Evolutionary conservation across 2,888 invertebrate genomes (phyloP), one percentile per base, ranked within the genome.

Genomic region (Lamellibrachia satsuma): DNA sequence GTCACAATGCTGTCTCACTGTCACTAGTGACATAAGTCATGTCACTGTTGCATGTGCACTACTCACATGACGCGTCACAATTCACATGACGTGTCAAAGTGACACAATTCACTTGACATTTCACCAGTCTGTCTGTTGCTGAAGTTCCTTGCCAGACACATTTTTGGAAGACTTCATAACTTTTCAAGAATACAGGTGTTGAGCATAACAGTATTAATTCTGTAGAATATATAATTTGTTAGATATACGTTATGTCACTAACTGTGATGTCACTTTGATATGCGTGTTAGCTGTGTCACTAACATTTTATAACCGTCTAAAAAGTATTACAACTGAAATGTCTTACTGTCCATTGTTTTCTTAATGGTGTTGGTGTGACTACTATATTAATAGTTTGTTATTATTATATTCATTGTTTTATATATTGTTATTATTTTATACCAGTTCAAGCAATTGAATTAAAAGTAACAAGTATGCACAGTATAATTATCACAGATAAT

Each of bases 271-370:
- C 9, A 52, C 15, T 91, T 7, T 91, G 11, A 91, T 91, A 4
- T 51, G 52, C 91, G 39, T 52, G 91, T 75, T 91, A 91, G 51
- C 51, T 91, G 90, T 90, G 90, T 90, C n/a, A 22, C 90, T n/a
- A 90, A 39, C 39, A 39, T 39, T 39, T 39, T 39, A 39, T 39
- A 39, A 39, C 39, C 39, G 0, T 39, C 39, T 39, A 39, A 39
- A 39, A 39, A 39, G 39, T 39, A 39, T 39, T 39, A 39, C 39
- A 39, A 39, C 39, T 39, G 39, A 39, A 39, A 39, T 39, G 39
- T 39, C 39, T 39, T 39, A 52, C 22, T 75, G 2, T 75, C 75
- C 22, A 22, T 22, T 75, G 22, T 22, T 11, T 75, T n/a, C 75
- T 1, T 75, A 11, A 75, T n/a, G 6, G 75, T 55, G 8, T 55